Evolutionary conservation across 2,888 invertebrate species (phyloP), one percentile per base, ranked within the genome.

Genomic region (Hedychridium roseum): DNA sequence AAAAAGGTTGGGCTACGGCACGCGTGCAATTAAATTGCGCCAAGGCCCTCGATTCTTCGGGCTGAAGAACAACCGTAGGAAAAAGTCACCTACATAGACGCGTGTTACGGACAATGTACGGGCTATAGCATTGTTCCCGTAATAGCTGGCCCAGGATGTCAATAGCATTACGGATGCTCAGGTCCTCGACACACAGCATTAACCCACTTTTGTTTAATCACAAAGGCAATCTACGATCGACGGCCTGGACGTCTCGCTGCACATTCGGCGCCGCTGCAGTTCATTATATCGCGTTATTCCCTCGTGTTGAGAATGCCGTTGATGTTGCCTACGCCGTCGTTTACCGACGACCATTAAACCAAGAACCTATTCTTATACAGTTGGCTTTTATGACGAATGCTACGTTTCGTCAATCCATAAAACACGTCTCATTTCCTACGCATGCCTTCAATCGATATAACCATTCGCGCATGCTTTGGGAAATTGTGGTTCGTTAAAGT

Each of bases 191-290:
- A 38, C 27, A 30, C 46, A 64, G 54, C 62, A 63, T 69, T 69
- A 69, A 68, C 69, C 69, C 54, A 69, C 69, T 69, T 69, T 68
- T 67, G 57, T 64, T 61, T 54, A 56, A 68, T 69, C 68, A 57
- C 60, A 52, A 59, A 57, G 48, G 43, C 59, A 58, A 68, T 66
- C 66, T 60, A 41, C 53, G 44, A 57, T 60, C 56, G 58, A 18
- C 9, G 28, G 30, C 3, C 14, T 36, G 59, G 43, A 59, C 62
- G 63, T 57, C 58, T 66, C 59, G 40, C 39, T 48, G 41, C 55
- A 45, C 52, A 43, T 57, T 50, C 50, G 44, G 44, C 51, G 51
- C 41, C 12, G 21, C 34, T 14, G 35, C 17, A 28, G 27, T 47
- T 60, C 58, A 61, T 60, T 58, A 36, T 45, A 21, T 12, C 14